Base-by-base conservation (phyloP, 2,113 vertebrate species). In the Cisticola juncidis region DNA sequence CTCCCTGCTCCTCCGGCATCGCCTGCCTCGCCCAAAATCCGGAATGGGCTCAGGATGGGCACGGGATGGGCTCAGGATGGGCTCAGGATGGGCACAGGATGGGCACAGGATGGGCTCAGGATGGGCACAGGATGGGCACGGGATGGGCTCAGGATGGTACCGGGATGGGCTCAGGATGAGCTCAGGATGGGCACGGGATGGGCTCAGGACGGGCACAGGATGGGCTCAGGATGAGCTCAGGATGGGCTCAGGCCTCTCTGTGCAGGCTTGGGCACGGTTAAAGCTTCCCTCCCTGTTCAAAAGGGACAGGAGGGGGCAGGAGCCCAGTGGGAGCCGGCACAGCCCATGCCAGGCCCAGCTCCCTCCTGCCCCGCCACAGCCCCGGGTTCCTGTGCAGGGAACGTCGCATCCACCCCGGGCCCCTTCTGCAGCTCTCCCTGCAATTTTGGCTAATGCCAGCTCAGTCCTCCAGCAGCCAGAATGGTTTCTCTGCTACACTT, bases 401-500 rank as follows among this genome's bases (percentile, higher is more conserved):
- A 4, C 1, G 12, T 12, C 79, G 0, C 24, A 9, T 0, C 23
- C 3, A 35, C 1, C 31, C 87, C 4, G 2, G 40, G 42, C 47
- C 81, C 81, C 72, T 36, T n/a, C 69, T 21, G 60, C 92, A 73
- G 82, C 86, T 69, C 40, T 54, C 85, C n/a, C 44, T 69, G 69
- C 70, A 64, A 45, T 58, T 92, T 35, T 56, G 81, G 72, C 53
- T 44, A 3, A 42, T 10, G 53, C 81, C 62, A 22, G 62, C 86
- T 20, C 53, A 4, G 44, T 12, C 48, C 68, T 53, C 8, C 7
- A 13, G 90, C 60, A 92, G 70, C 76, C 61, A 12, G 31, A 69
- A 53, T 20, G 58, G 85, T 73, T 92, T 91, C 88, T 81, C 84
- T 93, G 88, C 93, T 87, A 76, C 68, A 58, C 94, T 98, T 96